Conservation (phyloP, 2,113 vertebrate genomes). For the Stegostoma tigrinum region DNA sequence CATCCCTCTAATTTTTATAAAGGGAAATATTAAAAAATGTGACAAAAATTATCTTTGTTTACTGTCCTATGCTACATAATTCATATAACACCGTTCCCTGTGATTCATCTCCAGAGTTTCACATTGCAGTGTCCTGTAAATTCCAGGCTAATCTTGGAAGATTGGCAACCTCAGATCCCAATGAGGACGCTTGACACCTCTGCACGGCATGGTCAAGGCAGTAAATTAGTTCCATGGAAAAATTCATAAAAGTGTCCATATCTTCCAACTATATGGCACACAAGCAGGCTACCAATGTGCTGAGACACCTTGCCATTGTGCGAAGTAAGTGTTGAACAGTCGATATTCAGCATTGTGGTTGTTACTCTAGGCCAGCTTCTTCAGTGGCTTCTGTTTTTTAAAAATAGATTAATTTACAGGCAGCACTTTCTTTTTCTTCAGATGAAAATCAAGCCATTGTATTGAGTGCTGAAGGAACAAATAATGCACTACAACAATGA, state of each 20-base stretch:
- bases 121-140: too few species aligned
- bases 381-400: background rate
- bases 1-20: too few species aligned
- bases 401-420: conserved; percentile 6
- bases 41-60: too few species aligned
- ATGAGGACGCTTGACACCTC: conserved; percentile 20
- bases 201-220: background rate
- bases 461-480: background rate
- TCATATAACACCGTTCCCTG: too few species aligned
- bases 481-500: background rate
- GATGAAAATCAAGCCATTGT: background rate
- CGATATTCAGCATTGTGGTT: background rate
- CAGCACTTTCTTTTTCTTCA: background rate
- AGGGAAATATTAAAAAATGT: too few species aligned
- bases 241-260: background rate
- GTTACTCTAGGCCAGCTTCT: background rate
- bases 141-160: too few species aligned
- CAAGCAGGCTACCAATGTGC: conserved; percentile 1
- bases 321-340: background rate
- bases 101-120: too few species aligned
- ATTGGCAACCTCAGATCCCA: background rate
- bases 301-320: background rate
- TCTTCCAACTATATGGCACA: background rate
- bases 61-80: too few species aligned
- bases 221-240: background rate